phyloP scores from a whole-genome alignment of 2,888 invertebrate genomes.

The Iphiclides podalirius region DNA sequence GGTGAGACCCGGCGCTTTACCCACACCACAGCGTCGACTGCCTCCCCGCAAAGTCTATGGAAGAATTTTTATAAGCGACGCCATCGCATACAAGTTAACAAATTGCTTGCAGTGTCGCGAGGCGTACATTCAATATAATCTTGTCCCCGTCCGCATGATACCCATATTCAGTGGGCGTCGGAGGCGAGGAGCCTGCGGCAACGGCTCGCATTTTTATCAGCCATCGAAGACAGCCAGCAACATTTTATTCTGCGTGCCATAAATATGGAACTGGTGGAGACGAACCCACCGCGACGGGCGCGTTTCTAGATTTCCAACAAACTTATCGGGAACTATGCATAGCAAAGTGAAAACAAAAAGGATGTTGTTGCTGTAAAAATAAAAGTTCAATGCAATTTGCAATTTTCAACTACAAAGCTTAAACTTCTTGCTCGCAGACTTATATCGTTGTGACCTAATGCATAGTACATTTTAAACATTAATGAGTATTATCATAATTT shows the following conservation, averaged over 20 bases:
- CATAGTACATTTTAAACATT: no score
- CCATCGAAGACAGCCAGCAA: conserved; percentile 64
- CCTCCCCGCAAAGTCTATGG: conserved; percentile 31
- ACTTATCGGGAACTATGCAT: conserved; percentile 76
- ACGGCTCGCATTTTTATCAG: conserved; percentile 78
- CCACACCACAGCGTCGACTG: conserved; percentile 24
- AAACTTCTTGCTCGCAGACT: neutral
- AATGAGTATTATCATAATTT: no score
- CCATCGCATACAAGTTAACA: conserved; percentile 30
- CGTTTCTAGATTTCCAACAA: conserved; percentile 62
- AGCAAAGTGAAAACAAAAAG: conserved; percentile 61
- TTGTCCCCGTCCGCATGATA: conserved; percentile 37
- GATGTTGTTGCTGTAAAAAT: conserved; percentile 51
- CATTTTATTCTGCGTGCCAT: conserved; percentile 76
- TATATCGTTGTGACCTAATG: no score
- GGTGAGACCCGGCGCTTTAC: conserved; percentile 34
- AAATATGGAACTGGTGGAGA: conserved; percentile 71
- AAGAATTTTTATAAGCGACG: conserved; percentile 27
- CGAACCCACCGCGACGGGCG: conserved; percentile 60
- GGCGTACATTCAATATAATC: conserved; percentile 28
- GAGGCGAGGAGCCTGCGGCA: conserved; percentile 56
- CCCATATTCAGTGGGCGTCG: conserved; percentile 61
- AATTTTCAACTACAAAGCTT: neutral
- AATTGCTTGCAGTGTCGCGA: conserved; percentile 25
- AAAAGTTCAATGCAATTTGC: conserved; percentile 33